phyloP scores from a whole-genome alignment of 2,113 vertebrate species.

The Leptocoma aspasia region DNA sequence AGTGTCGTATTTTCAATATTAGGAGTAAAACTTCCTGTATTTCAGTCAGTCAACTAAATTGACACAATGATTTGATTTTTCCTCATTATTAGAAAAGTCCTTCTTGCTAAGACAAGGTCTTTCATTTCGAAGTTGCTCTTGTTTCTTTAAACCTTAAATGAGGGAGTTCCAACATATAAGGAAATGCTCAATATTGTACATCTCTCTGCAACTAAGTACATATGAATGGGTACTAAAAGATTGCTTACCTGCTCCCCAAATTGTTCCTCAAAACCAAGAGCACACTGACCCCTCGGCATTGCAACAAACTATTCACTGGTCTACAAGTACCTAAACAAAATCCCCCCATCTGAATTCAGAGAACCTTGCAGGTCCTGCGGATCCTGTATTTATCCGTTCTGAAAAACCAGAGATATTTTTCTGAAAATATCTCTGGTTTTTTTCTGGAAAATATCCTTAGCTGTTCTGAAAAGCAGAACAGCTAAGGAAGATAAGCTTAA shows the following conservation, averaged over 20 bases:
- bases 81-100: not conserved
- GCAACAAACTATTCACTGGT: not conserved
- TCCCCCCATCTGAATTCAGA: not conserved
- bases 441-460: too few species aligned
- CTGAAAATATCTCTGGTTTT: too few species aligned
- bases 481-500: not conserved
- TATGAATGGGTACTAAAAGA: not conserved
- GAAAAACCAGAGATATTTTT: not conserved
- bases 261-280: not conserved
- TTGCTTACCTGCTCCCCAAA: not conserved
- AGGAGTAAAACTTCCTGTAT: not conserved
- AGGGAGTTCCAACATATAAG: not conserved
- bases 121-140: not conserved
- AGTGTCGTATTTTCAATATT: not conserved
- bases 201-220: not conserved
- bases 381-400: not conserved
- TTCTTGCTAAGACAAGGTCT: not conserved
- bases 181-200: not conserved
- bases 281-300: accelerated
- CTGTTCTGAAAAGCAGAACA: not conserved
- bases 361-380: not conserved
- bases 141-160: not conserved
- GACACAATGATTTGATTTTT: accelerated
- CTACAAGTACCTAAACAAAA: not conserved
- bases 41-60: not conserved